Base-by-base conservation (phyloP, 2,113 vertebrate genomes). In the Formicarius rufipectus region DNA sequence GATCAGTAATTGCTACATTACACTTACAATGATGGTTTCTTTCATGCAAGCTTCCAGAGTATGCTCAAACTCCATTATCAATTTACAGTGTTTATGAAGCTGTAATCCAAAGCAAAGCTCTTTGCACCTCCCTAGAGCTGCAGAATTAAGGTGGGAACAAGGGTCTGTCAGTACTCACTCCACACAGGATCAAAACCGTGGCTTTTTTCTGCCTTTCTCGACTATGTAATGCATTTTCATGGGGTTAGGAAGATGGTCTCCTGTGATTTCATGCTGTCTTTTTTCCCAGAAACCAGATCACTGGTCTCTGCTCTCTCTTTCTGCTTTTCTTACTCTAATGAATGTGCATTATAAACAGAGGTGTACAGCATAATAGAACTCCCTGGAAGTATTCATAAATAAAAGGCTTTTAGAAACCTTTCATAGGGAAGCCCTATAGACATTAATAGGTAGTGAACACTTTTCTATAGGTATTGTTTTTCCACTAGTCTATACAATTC, bases 391-490 rank as follows among this genome's bases (percentile, higher is more conserved):
- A 88, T 63, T 90, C 56, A 25, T 88, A 92, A 95, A 84, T 94
- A 78, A 92, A 89, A 92, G 75, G 52, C 76, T 94, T 91, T 94
- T 67, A 93, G 73, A 86, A 94, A 86, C 25, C 88, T 92, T 86
- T 88, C 42, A 30, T 84, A 78, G 14, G 25, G 79, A 90, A 92
- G 80, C 40, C 50, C 83, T 90, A 75, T 24, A 90, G 90, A 72
- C 83, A 72, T 89, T 90, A 84, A 78, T 44, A 92, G 90, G 75
- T 56, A 93, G 28, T 24, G 79, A 92, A 75, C 31, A 68, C 79
- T 92, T 77, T 91, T 90, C 85, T 93, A 72, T 84, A 84, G 72
- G 44, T 45, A 84, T 84, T 96, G 90, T 94, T 92, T 90, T 84
- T 81, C 56, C 79, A 39, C 60, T 74, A 72, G 85, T 87, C 92